Evolutionary conservation across 2,797 vertebrate species (phyloP), one percentile per base, ranked within the genome.

Genomic region (Clarias laeviceps): DNA sequence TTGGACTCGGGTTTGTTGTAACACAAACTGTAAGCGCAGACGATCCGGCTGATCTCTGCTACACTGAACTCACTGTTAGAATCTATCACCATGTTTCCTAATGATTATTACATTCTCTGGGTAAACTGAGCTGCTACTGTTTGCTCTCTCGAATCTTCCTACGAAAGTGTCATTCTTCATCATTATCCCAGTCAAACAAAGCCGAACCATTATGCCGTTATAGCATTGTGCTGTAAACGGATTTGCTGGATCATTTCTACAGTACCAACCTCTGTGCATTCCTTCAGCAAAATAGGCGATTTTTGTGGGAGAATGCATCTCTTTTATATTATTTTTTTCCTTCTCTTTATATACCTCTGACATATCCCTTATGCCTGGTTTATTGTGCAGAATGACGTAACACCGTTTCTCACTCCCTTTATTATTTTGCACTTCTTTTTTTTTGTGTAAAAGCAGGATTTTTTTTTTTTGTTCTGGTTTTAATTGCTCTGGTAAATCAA

Each of bases 401-500:
- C 82, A 85, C 73, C 29, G 40, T 77, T 88, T 83, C 66, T 9
- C 82, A 66, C 79, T 50, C 45, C 29, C 45, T 79, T 77, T 79
- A 70, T 76, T 57, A 76, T 82, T 85, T 37, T 40, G 0, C 3
- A 34, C 77, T 11, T 32, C 3, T 15, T 22, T 56, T 34, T 37
- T n/a, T 59, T n/a, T 11, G 17, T 1, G 68, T 29, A 82, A 83
- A 61, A 86, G 73, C 78, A 65, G 40, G 59, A 82, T 79, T 76
- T 76, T 50, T 50, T 50, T 50, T 40, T 84, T 76, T 86, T 88
- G 74, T 88, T 82, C 87, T 82, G 74, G 88, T 91, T 91, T 88
- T 92, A 91, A 93, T 91, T 90, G 90, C 87, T 72, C 89, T 86
- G 88, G 90, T 87, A 85, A 90, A 87, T 85, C 79, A 82, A 83